Evolutionary conservation across 1,140 invertebrate species (phyloP).

Genomic region (Drosophila neocordata): DNA sequence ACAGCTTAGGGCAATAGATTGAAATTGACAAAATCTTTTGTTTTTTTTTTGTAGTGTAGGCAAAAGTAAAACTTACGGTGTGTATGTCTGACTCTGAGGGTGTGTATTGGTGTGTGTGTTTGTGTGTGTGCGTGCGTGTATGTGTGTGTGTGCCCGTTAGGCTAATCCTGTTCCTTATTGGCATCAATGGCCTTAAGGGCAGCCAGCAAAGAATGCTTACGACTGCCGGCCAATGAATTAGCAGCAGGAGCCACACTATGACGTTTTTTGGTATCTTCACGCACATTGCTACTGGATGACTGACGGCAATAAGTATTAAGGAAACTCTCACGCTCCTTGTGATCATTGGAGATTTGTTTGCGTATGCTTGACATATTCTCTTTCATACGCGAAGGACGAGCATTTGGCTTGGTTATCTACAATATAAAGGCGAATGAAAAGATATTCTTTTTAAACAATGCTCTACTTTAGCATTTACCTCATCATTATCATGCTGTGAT

Average conservation of each 20-base stretch:
- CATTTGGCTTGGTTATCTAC: constrained; percentile 1
- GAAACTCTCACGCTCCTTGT: constrained; percentile 75
- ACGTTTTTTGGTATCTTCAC: constrained; percentile 67
- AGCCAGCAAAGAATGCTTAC: constrained; percentile 86
- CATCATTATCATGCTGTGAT: constrained; percentile 28
- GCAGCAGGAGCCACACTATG: constrained; percentile 66
- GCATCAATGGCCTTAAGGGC: constrained; percentile 86
- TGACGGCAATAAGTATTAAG: constrained; percentile 76
- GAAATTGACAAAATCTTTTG: constrained; percentile 28
- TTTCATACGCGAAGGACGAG: constrained; percentile 53
- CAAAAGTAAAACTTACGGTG: constrained; percentile 21
- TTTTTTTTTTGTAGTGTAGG: constrained; percentile 19
- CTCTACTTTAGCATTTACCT: constrained; percentile 23
- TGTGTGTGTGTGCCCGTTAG: background rate
- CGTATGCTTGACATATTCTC: constrained; percentile 70
- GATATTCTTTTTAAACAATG: background rate
- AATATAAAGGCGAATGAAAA: background rate
- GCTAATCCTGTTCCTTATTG: constrained; percentile 69
- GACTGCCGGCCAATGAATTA: constrained; percentile 74
- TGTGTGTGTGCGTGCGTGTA: background rate
- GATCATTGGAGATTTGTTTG: constrained; percentile 75
- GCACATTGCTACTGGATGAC: constrained; percentile 51
- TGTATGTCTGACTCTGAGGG: background rate
- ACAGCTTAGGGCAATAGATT: constrained; percentile 53
- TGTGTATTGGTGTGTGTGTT: constrained; percentile 13